Evolutionary conservation across 2,113 vertebrate species (phyloP), one percentile per base, ranked within the genome.

Genomic region (Sander lucioperca): DNA sequence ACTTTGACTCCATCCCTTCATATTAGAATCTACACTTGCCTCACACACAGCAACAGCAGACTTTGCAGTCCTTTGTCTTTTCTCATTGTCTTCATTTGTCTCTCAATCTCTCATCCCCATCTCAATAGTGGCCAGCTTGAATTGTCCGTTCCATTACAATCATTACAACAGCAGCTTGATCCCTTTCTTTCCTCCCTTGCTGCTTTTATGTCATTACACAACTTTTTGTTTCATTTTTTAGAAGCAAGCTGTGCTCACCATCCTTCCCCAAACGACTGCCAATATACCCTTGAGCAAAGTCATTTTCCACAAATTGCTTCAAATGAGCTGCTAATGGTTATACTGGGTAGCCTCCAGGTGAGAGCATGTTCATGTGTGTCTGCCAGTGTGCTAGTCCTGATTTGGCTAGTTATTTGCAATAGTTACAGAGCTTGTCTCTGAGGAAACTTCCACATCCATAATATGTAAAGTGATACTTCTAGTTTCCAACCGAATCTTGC

Each of bases 291-390:
- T 62, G 66, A 82, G 85, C 85, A 84, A 88, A 86, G 77, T 65
- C 45, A 71, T 84, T 91, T 79, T 48, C 74, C 33, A 84, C 81
- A 90, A 87, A 83, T 73, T 77, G 74, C 82, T 84, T 64, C 11
- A 18, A 88, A 90, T 87, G 80, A 86, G 77, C 43, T 67, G 72
- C 66, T 92, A 89, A 93, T 91, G 70, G 84, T 79, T 74, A 50
- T 45, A 73, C 62, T 79, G 75, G 54, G 57, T 74, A 70, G 80
- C 81, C 80, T 81, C 79, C 50, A 85, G 79, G 75, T 90, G 73
- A 75, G 59, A 27, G 59, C 72, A 65, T 75, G 67, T 21, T 45
- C 15, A 74, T 72, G 75, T 67, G 43, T 73, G 50, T 57, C 50
- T 74, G 73, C 74, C 27, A 50, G 56, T 75, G 64, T 57, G 23